Conservation (phyloP, 1,140 invertebrate species). For the Drosophila kepulauana region DNA sequence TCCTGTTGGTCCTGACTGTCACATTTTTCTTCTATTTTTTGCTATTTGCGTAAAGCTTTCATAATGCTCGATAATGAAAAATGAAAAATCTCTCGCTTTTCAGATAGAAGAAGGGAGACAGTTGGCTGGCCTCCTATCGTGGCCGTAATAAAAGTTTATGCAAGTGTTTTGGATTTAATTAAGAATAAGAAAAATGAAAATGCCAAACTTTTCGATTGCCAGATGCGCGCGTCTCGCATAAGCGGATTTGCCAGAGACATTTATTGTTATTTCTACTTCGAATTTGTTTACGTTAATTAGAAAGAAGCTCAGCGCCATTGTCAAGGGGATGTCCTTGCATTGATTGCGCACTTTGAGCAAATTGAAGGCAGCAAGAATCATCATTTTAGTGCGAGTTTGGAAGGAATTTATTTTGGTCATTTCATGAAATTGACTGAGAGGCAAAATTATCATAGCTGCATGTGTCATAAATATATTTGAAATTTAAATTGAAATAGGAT, state of each 20-base stretch:
- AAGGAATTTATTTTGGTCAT: neutral
- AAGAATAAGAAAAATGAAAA: conserved; percentile 78
- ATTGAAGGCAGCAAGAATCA: conserved; percentile 8
- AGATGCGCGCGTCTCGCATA: conserved; percentile 71
- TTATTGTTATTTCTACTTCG: conserved; percentile 73
- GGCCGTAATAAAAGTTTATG: conserved; percentile 79
- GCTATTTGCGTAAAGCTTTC: conserved; percentile 49
- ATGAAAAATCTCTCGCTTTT: conserved; percentile 71
- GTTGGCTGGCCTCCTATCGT: conserved; percentile 14
- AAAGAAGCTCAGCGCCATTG: conserved; percentile 4
- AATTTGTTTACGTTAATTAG: conserved; percentile 81
- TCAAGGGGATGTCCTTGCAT: neutral
- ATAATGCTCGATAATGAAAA: conserved; percentile 78
- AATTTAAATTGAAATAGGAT: no score
- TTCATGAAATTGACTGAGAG: neutral
- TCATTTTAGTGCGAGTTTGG: neutral
- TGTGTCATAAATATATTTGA: no score
- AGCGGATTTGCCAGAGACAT: conserved; percentile 75
- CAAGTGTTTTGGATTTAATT: conserved; percentile 78
- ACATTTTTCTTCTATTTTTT: conserved; percentile 10
- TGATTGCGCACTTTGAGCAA: conserved; percentile 5
- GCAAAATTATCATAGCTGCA: neutral
- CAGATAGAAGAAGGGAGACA: neutral
- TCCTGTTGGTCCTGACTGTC: conserved; percentile 49
- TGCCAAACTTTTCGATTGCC: conserved; percentile 78